Percentiles rank a stretch among this genome's conserved stretches.
Conservation (phyloP, 2,113 vertebrate genomes). For the Seriola dumerili region DNA sequence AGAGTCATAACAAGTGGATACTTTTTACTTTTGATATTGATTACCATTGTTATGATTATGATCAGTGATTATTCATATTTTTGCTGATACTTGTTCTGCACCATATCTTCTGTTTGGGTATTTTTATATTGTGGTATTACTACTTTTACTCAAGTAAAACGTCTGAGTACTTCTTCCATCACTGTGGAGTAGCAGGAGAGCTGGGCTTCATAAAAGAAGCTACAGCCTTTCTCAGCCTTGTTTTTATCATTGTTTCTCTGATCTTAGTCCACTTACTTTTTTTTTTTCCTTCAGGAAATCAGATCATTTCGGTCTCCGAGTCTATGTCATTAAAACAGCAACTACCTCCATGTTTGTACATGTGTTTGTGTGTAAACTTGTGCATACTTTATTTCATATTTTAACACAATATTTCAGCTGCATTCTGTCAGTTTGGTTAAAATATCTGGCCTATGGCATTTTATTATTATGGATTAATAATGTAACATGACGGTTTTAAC, state of each 20-base stretch:
- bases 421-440: background rate
- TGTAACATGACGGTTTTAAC: background rate
- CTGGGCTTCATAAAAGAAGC: background rate
- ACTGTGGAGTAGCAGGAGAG: background rate
- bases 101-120: too few species aligned
- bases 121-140: too few species aligned
- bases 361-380: background rate
- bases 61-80: too few species aligned
- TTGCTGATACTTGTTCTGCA: too few species aligned
- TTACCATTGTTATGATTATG: too few species aligned
- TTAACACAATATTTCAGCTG: background rate
- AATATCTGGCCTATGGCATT: background rate
- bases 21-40: too few species aligned
- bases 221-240: too few species aligned
- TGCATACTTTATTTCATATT: background rate
- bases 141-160: background rate
- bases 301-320: too few species aligned
- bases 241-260: too few species aligned
- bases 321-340: background rate
- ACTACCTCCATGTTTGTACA: background rate
- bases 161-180: too few species aligned
- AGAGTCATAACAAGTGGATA: too few species aligned
- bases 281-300: background rate
- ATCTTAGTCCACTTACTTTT: background rate
- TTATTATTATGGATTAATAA: constrained; percentile 19